Base-by-base conservation (phyloP, 2,113 vertebrate genomes). In the Amia ocellicauda region DNA sequence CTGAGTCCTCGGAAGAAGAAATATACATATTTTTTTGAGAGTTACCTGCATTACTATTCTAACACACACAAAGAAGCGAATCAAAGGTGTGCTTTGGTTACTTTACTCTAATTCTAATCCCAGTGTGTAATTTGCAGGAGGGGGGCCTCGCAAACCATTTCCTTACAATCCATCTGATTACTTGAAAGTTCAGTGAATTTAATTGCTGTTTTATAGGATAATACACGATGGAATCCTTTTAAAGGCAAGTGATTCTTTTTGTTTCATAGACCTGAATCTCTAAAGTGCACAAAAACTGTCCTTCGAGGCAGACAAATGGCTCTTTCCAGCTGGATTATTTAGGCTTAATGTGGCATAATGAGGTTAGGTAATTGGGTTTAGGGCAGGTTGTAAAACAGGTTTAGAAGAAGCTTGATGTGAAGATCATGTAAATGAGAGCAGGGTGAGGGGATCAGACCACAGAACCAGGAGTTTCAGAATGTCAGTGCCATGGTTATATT, bases 281-380 rank as follows among this genome's bases (percentile, higher is more conserved):
- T 77, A 78, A 82, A 85, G 82, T 84, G 80, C 67, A 71, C 65
- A 62, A 72, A 74, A 62, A 55, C 80, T 71, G 72, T 85, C 74
- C 75, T 70, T 69, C 65, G 78, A 62, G 73, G 65, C 76, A 77
- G 80, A 84, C 74, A 86, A 86, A 88, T 84, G 75, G 79, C 68
- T 63, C 70, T 74, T 83, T 85, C 77, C 74, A 74, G 61, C 75
- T 74, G 77, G 77, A 82, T 88, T 86, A 85, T 88, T 86, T 87
- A 78, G 75, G 80, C 88, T 87, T 87, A 87, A 86, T 89, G 85
- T 84, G 80, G 80, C 82, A 81, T 89, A 89, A 88, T 87, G 83
- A 86, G 83, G 74, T 82, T 75, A 81, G 78, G 80, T 86, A 87
- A 90, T 85, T 86, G 80, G 80, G 79, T 85, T 85, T 77, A 79